A percentile compares a stretch with the other conserved stretches of the same genome.
phyloP scores from a whole-genome alignment of 2,888 invertebrate species.

The Acrobasis repandana region DNA sequence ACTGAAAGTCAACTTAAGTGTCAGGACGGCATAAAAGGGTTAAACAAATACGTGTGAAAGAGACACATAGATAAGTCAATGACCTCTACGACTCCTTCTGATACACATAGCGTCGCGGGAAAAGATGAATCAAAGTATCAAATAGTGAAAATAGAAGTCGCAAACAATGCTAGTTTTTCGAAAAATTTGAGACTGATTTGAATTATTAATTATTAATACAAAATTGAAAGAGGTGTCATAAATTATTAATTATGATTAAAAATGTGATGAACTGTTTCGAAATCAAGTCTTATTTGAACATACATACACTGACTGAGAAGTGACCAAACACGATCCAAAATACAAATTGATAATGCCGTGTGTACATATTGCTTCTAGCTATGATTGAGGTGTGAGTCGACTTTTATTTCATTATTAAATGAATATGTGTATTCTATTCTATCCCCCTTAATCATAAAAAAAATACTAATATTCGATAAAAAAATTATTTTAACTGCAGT shows the following conservation, averaged over 20 bases:
- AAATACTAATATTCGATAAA: no score
- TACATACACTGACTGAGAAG: conserved; percentile 4
- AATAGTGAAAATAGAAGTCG: neutral
- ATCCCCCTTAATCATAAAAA: no score
- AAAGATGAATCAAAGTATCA: neutral
- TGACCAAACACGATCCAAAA: conserved; percentile 11
- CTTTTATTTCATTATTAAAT: neutral
- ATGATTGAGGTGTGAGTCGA: neutral
- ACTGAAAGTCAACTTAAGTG: no score
- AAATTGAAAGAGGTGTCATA: neutral
- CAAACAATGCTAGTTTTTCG: neutral
- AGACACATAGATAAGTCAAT: no score
- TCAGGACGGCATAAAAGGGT: no score
- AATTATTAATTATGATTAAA: conserved; percentile 6
- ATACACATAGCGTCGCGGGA: neutral
- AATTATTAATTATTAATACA: conserved; percentile 7
- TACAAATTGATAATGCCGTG: neutral
- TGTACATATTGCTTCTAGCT: neutral
- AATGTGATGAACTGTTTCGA: conserved; percentile 18
- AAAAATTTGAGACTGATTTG: neutral
- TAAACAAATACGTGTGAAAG: no score
- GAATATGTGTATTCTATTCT: no score
- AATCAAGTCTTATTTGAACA: conserved; percentile 6
- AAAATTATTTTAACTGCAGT: no score
- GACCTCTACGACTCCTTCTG: neutral